Conservation (phyloP, 2,888 invertebrate genomes). For the Melinaea menophilus region DNA sequence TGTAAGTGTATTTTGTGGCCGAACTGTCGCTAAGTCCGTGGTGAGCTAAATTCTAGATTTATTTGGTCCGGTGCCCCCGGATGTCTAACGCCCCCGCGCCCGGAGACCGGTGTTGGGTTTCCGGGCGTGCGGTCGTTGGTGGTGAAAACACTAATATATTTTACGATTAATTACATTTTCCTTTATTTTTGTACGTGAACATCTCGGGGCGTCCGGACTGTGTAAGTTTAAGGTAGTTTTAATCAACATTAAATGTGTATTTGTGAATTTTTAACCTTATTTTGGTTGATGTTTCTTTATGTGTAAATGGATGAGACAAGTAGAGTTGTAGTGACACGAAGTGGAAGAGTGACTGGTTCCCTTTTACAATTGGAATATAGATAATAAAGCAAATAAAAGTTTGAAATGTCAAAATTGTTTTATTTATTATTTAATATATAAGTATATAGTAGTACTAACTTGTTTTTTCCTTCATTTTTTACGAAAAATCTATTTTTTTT, state of each 20-base stretch:
- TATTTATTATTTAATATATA: slow-evolving; percentile 48
- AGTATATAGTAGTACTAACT: too few relatives aligned
- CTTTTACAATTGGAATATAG: slow-evolving; percentile 77
- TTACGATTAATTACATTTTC: not conserved
- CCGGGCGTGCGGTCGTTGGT: slow-evolving; percentile 38
- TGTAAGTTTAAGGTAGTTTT: slow-evolving; percentile 61
- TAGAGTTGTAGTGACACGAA: slow-evolving; percentile 71
- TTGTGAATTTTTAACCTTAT: slow-evolving; percentile 75
- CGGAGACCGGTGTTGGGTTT: slow-evolving; percentile 46
- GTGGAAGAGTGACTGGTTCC: slow-evolving; percentile 74
- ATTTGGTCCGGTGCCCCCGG: slow-evolving; percentile 48
- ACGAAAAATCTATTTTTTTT: too few relatives aligned
- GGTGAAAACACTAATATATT: slow-evolving; percentile 7
- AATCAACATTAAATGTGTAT: slow-evolving; percentile 77
- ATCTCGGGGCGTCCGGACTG: slow-evolving; percentile 53
- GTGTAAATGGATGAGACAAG: slow-evolving; percentile 75
- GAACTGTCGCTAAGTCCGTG: slow-evolving; percentile 63
- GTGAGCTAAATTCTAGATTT: slow-evolving; percentile 50
- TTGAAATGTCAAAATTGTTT: slow-evolving; percentile 48
- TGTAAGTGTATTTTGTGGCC: slow-evolving; percentile 58
- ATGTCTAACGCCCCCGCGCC: slow-evolving; percentile 41
- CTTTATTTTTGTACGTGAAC: slow-evolving; percentile 24
- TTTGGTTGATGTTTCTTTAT: slow-evolving; percentile 75
- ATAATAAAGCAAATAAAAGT: slow-evolving; percentile 74
- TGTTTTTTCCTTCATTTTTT: too few relatives aligned